These are phyloP conservation scores for Thamnophis sirtalis DNA, from an alignment of 2,113 vertebrate species.

Conservation along the genomic window DNA sequence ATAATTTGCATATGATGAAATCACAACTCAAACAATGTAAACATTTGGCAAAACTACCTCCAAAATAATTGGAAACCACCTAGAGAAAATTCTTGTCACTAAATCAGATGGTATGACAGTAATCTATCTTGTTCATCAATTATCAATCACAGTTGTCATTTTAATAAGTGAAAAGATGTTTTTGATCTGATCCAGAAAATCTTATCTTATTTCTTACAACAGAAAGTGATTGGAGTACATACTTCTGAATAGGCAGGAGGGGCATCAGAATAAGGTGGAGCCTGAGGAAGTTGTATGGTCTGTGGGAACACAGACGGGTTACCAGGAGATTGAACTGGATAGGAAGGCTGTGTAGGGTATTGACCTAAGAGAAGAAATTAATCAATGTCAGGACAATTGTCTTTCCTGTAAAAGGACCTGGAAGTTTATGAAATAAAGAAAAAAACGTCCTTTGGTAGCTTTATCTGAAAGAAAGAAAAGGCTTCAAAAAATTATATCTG, in stretches of 20 bases:
- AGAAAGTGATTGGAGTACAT: not conserved
- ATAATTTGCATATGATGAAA: not conserved
- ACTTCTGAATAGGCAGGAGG: slow-evolving; percentile 93
- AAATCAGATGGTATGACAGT: not conserved
- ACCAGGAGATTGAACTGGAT: slow-evolving; percentile 78
- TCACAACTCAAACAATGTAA: not conserved
- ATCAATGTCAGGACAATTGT: not conserved
- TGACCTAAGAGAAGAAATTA: slow-evolving; percentile 70
- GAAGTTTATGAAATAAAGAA: not conserved
- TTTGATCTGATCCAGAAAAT: not conserved
- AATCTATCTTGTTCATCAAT: not conserved
- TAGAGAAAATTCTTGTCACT: not conserved
- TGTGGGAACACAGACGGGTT: slow-evolving; percentile 83
- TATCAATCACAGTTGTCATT: not conserved
- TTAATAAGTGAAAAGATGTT: not conserved
- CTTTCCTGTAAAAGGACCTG: not conserved
- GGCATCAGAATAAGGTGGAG: slow-evolving; percentile 87
- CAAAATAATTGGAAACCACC: not conserved
- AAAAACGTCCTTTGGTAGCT: not conserved
- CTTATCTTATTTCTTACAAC: not conserved
- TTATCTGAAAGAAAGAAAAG: not conserved
- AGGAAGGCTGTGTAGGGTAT: slow-evolving; percentile 84
- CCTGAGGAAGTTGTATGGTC: slow-evolving; percentile 85
- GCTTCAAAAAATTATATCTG: not conserved
- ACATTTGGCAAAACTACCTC: not conserved